phyloP scores from a whole-genome alignment of 2,888 invertebrate species.

The Prosopocoilus inquinatus region DNA sequence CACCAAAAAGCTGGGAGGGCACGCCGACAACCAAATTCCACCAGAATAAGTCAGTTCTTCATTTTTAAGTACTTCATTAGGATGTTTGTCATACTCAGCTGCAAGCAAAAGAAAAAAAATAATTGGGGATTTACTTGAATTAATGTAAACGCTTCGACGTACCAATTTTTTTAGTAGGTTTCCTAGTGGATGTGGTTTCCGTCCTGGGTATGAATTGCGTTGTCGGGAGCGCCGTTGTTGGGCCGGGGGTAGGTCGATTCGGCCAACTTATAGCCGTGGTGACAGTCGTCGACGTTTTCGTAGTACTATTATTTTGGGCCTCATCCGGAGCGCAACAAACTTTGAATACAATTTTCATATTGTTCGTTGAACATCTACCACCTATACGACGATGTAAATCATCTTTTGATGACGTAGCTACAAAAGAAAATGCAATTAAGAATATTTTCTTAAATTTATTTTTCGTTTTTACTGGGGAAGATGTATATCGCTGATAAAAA shows the following conservation, averaged over 20 bases:
- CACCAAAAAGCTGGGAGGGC: slow-evolving; percentile 37
- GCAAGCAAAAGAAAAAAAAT: slow-evolving; percentile 31
- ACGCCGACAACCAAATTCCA: slow-evolving; percentile 39
- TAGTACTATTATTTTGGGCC: slow-evolving; percentile 44
- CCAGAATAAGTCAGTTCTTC: slow-evolving; percentile 79
- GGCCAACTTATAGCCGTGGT: slow-evolving; percentile 50
- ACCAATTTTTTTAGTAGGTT: slow-evolving; percentile 65
- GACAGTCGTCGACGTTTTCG: slow-evolving; percentile 44
- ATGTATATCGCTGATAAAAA: no score
- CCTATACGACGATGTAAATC: slow-evolving; percentile 86
- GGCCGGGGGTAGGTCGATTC: slow-evolving; percentile 55
- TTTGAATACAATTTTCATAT: slow-evolving; percentile 93
- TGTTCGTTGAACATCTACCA: slow-evolving; percentile 82
- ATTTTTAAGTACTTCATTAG: slow-evolving; percentile 87
- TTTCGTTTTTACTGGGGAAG: no score
- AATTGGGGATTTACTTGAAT: background rate
- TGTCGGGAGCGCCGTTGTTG: slow-evolving; percentile 56
- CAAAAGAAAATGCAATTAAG: slow-evolving; percentile 9
- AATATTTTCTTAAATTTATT: no score
- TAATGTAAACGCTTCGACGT: slow-evolving; percentile 23
- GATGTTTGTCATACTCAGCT: slow-evolving; percentile 85
- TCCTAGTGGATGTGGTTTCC: slow-evolving; percentile 49
- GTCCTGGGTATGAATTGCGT: slow-evolving; percentile 34
- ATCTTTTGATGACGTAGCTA: slow-evolving; percentile 86
- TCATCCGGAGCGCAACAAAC: slow-evolving; percentile 81